These are phyloP conservation scores for Paracentrotus lividus DNA, from an alignment of 53 echinoderm and acorn worm genomes.

Conservation along the genomic window DNA sequence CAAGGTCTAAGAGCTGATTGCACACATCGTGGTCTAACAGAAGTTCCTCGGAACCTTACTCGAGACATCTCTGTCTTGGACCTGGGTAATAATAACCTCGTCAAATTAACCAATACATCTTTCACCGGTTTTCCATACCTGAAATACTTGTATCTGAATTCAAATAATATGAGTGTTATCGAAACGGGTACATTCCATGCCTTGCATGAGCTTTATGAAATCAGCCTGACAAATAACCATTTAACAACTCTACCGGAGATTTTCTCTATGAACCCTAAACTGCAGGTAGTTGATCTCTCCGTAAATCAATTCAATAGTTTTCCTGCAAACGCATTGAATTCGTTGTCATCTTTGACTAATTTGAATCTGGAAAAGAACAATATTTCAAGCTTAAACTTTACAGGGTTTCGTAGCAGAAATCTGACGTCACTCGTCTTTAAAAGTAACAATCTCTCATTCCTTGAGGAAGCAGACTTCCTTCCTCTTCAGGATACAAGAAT, in stretches of 20 bases:
- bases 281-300: conserved; percentile 17
- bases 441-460: not conserved
- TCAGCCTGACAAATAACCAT: not conserved
- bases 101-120: not conserved
- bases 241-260: not conserved
- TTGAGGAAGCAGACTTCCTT: conserved; percentile 4
- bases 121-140: not conserved
- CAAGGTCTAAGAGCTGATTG: conserved; percentile 14
- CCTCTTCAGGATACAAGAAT: conserved; percentile 30
- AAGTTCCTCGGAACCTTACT: conserved; percentile 9
- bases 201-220: not conserved
- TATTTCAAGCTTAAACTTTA: not conserved
- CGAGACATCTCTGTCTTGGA: not conserved
- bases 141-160: not conserved
- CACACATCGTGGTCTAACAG: conserved; percentile 2
- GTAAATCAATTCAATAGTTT: conserved; percentile 5
- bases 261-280: not conserved
- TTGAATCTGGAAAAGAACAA: not conserved
- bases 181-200: not conserved
- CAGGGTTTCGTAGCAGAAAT: not conserved
- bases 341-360: not conserved
- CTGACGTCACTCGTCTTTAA: not conserved
- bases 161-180: not conserved
- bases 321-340: conserved; percentile 5
- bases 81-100: conserved; percentile 13